A percentile compares a stretch with the other conserved stretches of the same genome.
Evolutionary conservation across 2,888 invertebrate species (phyloP).

Genomic region (Calameuta pallipes): DNA sequence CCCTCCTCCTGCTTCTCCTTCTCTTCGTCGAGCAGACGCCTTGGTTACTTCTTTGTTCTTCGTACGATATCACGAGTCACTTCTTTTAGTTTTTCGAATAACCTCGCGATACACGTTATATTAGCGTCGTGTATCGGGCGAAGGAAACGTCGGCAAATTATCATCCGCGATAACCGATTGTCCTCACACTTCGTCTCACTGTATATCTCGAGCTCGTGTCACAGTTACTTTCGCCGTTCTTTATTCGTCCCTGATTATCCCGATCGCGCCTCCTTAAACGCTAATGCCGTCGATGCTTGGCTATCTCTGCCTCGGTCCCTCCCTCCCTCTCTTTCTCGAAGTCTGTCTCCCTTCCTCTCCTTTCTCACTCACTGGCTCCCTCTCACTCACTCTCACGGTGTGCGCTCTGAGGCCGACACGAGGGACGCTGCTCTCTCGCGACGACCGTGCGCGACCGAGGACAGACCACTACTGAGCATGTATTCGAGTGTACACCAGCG

Average conservation of each 20-base stretch:
- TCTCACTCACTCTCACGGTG: not conserved
- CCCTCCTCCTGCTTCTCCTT: not conserved
- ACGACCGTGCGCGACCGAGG: constrained; percentile 40
- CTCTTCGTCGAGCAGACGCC: not conserved
- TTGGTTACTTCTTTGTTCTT: not conserved
- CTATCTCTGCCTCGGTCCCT: not conserved
- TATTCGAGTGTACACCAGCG: constrained; percentile 26
- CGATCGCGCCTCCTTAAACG: not conserved
- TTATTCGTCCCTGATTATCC: not conserved
- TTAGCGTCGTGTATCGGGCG: not conserved
- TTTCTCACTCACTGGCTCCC: not conserved
- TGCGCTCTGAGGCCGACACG: not conserved
- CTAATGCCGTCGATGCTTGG: not conserved
- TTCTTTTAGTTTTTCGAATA: no score
- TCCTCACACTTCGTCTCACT: not conserved
- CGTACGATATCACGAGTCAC: no score
- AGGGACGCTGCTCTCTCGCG: not conserved
- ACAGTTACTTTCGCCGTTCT: not conserved
- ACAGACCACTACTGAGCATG: constrained; percentile 53
- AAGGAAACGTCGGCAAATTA: not conserved
- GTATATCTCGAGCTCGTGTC: not conserved
- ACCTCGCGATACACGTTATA: not conserved
- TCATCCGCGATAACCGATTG: not conserved
- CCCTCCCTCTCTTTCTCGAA: not conserved
- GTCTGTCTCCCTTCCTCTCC: not conserved